A percentile compares a stretch with the other conserved stretches of the same genome.
These are phyloP conservation scores for Lycopodina hypogea DNA, from an alignment of 37 sponge, comb jelly and placozoan species.

Conservation along the genomic window DNA sequence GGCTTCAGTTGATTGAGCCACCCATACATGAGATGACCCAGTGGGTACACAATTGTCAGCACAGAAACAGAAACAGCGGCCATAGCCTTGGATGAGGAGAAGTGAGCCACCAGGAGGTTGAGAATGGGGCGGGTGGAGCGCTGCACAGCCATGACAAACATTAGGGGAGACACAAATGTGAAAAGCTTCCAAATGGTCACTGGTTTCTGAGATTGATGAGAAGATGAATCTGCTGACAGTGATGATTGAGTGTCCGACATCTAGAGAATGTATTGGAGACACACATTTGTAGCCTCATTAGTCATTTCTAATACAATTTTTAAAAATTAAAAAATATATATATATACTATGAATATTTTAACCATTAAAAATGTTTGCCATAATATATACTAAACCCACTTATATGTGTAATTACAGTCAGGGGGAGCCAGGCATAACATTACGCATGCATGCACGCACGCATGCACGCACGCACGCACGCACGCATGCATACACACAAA, in stretches of 20 bases:
- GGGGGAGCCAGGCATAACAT: too few species aligned
- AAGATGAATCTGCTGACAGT: not conserved
- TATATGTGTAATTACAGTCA: too few species aligned
- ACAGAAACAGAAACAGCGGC: slow-evolving; percentile 57
- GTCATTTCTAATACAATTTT: not conserved
- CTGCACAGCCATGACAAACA: slow-evolving; percentile 43
- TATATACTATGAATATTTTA: too few species aligned
- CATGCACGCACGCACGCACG: too few species aligned
- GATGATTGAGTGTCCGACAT: not conserved
- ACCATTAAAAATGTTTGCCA: too few species aligned
- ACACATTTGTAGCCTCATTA: not conserved
- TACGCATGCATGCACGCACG: too few species aligned
- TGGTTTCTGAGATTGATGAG: slow-evolving; percentile 7
- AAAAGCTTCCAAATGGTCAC: slow-evolving; percentile 27
- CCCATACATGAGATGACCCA: slow-evolving; percentile 58
- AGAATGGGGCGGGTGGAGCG: slow-evolving; percentile 51
- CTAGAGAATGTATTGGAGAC: not conserved
- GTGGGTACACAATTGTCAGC: slow-evolving; percentile 53
- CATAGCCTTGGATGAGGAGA: slow-evolving; percentile 2
- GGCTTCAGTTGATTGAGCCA: slow-evolving; percentile 62
- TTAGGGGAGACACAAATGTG: slow-evolving; percentile 45
- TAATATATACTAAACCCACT: too few species aligned
- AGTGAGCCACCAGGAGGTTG: slow-evolving; percentile 52
- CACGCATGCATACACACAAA: not conserved
- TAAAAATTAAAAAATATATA: too few species aligned